Evolutionary conservation across 2,888 invertebrate species (phyloP).

Genomic region (Pachymerium ferrugineum): DNA sequence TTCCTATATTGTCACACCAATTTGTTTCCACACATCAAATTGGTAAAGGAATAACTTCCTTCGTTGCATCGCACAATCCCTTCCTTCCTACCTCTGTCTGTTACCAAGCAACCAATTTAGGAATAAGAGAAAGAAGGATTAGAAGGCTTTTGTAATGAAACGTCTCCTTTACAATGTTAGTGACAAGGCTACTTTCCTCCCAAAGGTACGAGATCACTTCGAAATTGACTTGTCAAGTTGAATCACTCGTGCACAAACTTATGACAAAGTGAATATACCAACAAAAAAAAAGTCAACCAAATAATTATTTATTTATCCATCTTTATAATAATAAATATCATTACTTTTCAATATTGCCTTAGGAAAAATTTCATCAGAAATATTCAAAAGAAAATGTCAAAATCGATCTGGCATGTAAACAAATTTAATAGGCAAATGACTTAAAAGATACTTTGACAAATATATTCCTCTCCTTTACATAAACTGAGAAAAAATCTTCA

Average conservation of each 20-base stretch:
- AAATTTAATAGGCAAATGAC: no score
- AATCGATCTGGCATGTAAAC: no score
- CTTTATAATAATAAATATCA: no score
- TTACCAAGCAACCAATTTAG: background rate
- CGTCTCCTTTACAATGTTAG: background rate
- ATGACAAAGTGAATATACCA: background rate
- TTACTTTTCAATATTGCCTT: no score
- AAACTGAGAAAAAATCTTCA: no score
- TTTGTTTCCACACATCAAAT: background rate
- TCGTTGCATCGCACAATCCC: background rate
- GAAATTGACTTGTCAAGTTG: background rate
- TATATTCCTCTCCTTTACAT: no score
- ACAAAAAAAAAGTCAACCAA: background rate
- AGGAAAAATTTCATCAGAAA: no score
- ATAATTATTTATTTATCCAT: background rate
- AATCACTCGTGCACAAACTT: background rate
- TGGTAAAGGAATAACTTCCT: background rate
- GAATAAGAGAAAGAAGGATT: background rate
- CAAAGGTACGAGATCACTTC: background rate
- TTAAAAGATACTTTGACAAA: no score
- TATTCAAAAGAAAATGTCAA: no score
- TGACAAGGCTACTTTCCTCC: background rate
- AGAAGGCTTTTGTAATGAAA: conserved; percentile 2
- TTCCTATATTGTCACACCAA: background rate
- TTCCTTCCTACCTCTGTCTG: background rate